Conservation (phyloP, 2,113 vertebrate genomes). For the Pardalotus punctatus region DNA sequence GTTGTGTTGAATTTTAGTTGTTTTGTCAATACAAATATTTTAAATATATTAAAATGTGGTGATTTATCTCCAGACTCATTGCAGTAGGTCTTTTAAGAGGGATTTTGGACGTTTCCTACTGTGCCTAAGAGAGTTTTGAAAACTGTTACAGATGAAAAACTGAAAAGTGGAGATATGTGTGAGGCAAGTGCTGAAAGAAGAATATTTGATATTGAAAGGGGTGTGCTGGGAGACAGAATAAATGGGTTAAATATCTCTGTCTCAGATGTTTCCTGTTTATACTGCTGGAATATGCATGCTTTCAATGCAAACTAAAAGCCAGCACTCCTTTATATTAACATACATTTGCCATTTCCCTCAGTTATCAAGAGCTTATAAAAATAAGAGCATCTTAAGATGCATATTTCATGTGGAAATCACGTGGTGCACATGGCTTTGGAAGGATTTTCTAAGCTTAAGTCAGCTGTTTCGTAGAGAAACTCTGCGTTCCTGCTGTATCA, state of each 20-base stretch:
- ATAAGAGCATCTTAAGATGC: background rate
- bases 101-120: background rate
- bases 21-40: background rate
- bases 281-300: background rate
- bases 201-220: background rate
- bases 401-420: background rate
- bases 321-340: background rate
- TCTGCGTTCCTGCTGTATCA: background rate
- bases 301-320: background rate
- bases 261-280: constrained; percentile 27
- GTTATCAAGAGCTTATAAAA: background rate
- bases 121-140: background rate
- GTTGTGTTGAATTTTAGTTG: background rate
- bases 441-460: background rate
- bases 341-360: background rate
- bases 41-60: background rate
- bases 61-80: background rate
- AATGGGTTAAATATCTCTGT: background rate
- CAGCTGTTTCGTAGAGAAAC: background rate
- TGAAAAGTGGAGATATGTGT: background rate
- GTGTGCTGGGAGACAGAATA: background rate
- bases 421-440: background rate
- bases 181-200: background rate
- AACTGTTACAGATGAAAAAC: background rate
- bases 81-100: background rate